Base-by-base conservation (phyloP, 2,113 vertebrate genomes). In the Anoplopoma fimbria region DNA sequence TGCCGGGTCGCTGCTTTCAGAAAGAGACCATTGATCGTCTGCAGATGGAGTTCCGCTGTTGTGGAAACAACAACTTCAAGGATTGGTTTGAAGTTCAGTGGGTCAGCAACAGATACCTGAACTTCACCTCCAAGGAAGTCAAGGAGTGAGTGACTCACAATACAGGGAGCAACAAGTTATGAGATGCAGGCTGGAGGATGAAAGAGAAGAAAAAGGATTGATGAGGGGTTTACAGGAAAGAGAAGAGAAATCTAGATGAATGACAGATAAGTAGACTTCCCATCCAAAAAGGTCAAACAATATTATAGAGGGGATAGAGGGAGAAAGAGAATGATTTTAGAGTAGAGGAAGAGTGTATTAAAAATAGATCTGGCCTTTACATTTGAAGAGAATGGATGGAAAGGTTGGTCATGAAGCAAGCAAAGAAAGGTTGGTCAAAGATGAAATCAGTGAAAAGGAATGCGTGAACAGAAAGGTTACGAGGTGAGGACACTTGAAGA, bases 11-110 rank as follows among this genome's bases (percentile, higher is more conserved):
- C 34, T 97, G 96, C 83, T 96, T 95, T 75, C 96, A 96, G 88
- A 97, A 97, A 80, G 94, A 95, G 86, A 96, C 96, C 81, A 93
- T 97, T 67, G 97, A 97, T 83, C 95, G 85, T 60, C 92, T 97
- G 61, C 96, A 97, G 93, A 93, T 96, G 87, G 94, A 94, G 82
- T 95, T 96, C 85, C 95, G 88, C 17, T 97, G 97, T 88, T 97
- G 96, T 55, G 96, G 96, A 40, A 95, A 95, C 89, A 95, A 87
- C 55, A 94, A 96, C 87, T 96, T 94, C 93, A 96, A 90, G 90
- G 97, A 97, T 82, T 97, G 96, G 96, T 97, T 97, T 68, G 96
- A 96, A 83, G 95, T 97, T 38, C 96, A 97, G 91, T 97, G 96
- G 96, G 90, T 97, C 93, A 97, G 94, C 93, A 95, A 91, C 89